These are phyloP conservation scores for Spisula subtruncata DNA, from an alignment of 2,888 invertebrate species.

Conservation along the genomic window DNA sequence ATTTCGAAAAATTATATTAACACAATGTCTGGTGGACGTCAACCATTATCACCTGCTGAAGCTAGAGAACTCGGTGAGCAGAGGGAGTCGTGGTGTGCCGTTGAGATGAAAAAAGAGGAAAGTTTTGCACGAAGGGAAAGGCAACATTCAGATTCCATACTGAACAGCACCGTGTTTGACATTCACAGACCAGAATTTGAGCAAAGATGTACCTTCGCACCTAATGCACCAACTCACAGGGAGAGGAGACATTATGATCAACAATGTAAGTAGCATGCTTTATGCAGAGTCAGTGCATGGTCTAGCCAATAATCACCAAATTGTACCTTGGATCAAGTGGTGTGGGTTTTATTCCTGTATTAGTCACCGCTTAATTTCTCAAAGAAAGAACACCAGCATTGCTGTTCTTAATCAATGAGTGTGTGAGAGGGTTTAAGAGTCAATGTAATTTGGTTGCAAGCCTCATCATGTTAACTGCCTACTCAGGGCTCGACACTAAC, in stretches of 20 bases:
- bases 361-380: too few relatives aligned
- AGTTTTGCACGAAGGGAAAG: constrained; percentile 83
- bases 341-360: not conserved
- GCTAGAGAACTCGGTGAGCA: constrained; percentile 74
- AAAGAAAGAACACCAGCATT: too few relatives aligned
- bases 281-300: too few relatives aligned
- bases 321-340: too few relatives aligned
- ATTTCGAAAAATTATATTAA: not conserved
- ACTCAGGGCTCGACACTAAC: too few relatives aligned
- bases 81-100: constrained; percentile 85
- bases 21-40: constrained; percentile 58
- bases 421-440: too few relatives aligned
- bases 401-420: too few relatives aligned
- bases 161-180: constrained; percentile 78
- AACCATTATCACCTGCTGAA: constrained; percentile 72
- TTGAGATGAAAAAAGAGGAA: constrained; percentile 84
- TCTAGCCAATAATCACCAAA: too few relatives aligned
- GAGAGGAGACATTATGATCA: constrained; percentile 79
- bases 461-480: too few relatives aligned
- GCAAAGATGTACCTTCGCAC: constrained; percentile 78
- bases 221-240: constrained; percentile 79
- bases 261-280: constrained; percentile 79
- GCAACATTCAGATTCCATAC: constrained; percentile 76
- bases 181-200: constrained; percentile 72
- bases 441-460: too few relatives aligned